phyloP scores from a whole-genome alignment of 2,113 vertebrate species.

The Choloepus hoffmanni region DNA sequence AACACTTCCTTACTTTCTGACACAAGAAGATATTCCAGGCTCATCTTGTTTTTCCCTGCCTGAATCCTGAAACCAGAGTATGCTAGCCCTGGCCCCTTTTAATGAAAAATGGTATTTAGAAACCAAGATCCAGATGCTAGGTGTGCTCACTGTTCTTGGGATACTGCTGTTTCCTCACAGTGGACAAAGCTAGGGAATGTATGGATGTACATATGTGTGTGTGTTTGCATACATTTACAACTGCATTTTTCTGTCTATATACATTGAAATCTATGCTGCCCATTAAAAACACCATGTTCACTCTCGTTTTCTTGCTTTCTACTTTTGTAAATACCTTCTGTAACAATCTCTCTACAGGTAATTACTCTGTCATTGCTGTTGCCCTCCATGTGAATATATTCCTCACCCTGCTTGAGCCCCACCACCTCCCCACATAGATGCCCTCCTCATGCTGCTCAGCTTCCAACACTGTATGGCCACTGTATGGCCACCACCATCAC shows the following conservation, averaged over 20 bases:
- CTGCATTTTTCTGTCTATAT: neutral
- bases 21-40: neutral
- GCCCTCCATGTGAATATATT: neutral
- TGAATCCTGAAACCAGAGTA: neutral
- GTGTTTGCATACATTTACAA: neutral
- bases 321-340: neutral
- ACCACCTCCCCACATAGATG: neutral
- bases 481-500: neutral
- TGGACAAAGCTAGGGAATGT: neutral
- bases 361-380: neutral
- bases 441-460: neutral
- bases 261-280: neutral
- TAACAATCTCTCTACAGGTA: neutral
- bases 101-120: conserved; percentile 29
- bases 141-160: neutral
- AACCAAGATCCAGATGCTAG: neutral
- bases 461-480: neutral
- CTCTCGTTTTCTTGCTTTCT: conserved; percentile 44
- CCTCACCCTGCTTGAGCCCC: neutral
- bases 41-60: neutral
- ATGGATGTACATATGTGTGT: neutral
- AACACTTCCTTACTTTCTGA: conserved; percentile 25
- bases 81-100: neutral
- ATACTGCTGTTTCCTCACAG: neutral
- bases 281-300: neutral